Evolutionary conservation across 2,113 vertebrate genomes (phyloP), one percentile per base, ranked within the genome.

Genomic region (Forbesichthys papilliferus): DNA sequence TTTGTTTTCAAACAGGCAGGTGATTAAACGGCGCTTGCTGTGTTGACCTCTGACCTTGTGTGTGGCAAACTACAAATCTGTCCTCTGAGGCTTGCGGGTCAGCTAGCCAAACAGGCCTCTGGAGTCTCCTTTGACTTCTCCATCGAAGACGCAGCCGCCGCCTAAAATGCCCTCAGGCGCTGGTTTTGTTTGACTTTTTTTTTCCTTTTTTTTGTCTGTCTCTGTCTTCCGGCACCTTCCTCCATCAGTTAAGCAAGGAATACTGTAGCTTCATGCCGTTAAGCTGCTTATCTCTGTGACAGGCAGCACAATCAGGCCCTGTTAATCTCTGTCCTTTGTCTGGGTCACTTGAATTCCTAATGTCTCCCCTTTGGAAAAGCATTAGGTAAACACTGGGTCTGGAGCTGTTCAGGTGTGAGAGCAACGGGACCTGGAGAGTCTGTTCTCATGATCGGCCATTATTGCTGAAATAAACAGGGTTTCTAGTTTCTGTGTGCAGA

Each of bases 301-400:
- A 42, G 36, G 36, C 36, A 81, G 84, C 81, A 81, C 75, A 84
- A 72, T 80, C 82, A 82, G 85, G 75, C 81, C 73, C 70, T 83
- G 80, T 86, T 90, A 90, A 90, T 89, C 84, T 88, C 7, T 59
- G 75, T 84, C 87, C 75, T 87, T 90, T 90, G 84, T 90, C 83
- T 86, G 82, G 63, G 59, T 48, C 82, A 79, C 73, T 68, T 74
- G 71, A 73, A 86, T 85, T 86, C 83, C 83, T 83, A 73, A 20
- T 11, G 3, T 27, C 18, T 54, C 27, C 66, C 27, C 78, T 78
- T 68, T 9, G 74, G 76, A 86, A 77, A 77, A 75, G 83, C 82
- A 77, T 83, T 87, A 82, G 73, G 83, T 87, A 88, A 88, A 87
- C 75, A 82, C 9, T 1, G 46, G 49, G 52, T 66, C 65, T 82